Evolutionary conservation across 2,888 invertebrate genomes (phyloP).

Genomic region (Gastracanthus pulcherrimus): DNA sequence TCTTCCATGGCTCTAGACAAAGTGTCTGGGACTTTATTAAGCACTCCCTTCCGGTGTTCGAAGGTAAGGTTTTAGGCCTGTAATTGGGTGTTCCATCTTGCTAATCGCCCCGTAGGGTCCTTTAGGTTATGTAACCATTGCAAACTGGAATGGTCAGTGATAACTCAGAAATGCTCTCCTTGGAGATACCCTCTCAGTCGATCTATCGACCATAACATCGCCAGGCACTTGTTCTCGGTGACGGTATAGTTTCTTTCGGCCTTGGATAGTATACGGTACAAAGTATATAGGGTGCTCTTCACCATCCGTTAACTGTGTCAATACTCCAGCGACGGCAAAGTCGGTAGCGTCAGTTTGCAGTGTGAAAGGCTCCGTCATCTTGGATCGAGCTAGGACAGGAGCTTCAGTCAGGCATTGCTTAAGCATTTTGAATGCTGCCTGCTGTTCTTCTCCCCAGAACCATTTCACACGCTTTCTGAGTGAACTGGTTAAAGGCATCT

Average conservation of each 20-base stretch:
- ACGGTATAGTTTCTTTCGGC: no score
- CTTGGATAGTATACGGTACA: constrained; percentile 50
- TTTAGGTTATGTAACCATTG: constrained; percentile 46
- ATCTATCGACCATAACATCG: no score
- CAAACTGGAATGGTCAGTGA: constrained; percentile 51
- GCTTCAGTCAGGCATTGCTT: constrained; percentile 44
- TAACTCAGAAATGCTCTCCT: no score
- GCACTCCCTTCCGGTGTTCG: no score
- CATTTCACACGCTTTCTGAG: constrained; percentile 50
- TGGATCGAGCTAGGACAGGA: constrained; percentile 58
- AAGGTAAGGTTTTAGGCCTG: no score
- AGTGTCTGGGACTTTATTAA: background rate
- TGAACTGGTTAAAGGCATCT: constrained; percentile 29
- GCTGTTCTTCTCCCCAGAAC: constrained; percentile 33
- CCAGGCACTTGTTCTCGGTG: no score
- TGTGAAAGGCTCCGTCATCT: no score
- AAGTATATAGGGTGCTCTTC: constrained; percentile 55
- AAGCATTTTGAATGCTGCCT: constrained; percentile 27
- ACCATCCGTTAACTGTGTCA: no score
- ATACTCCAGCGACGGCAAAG: constrained; percentile 58
- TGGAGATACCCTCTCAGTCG: no score
- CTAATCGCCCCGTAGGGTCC: no score
- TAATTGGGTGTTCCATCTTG: no score
- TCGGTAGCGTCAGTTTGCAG: no score
- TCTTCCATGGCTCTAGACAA: background rate